Evolutionary conservation across 2,113 vertebrate species (phyloP).

Genomic region (Hiodon tergisus): DNA sequence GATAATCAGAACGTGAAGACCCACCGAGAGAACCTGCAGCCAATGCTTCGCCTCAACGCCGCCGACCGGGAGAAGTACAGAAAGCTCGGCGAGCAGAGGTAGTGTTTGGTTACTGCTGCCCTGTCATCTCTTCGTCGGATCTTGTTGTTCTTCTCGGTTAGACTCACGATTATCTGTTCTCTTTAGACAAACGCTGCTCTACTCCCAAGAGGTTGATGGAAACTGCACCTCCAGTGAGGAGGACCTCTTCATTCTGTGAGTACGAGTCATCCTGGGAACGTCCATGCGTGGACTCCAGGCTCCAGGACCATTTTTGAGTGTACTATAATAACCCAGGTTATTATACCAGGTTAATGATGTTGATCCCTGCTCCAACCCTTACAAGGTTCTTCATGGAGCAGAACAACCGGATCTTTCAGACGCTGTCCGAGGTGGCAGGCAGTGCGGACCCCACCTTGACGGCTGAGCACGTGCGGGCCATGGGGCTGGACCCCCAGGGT

Average conservation of each 20-base stretch:
- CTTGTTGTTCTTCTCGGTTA: constrained; percentile 9
- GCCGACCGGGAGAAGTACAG: constrained; percentile 90
- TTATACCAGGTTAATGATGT: not conserved
- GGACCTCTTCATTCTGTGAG: constrained; percentile 97
- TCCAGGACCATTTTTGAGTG: not conserved
- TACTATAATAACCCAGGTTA: not conserved
- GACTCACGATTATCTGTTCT: constrained; percentile 16
- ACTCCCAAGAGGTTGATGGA: constrained; percentile 88
- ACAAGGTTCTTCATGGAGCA: constrained; percentile 96
- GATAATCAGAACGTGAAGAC: constrained; percentile 99
- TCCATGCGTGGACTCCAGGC: not conserved
- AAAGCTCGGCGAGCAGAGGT: constrained; percentile 95
- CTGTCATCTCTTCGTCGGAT: not conserved
- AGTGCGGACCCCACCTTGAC: constrained; percentile 88
- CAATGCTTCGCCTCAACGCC: constrained; percentile 81
- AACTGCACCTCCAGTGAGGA: constrained; percentile 88
- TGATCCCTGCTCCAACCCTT: constrained; percentile 15
- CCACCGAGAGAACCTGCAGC: constrained; percentile 77
- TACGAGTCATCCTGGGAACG: constrained; percentile 35
- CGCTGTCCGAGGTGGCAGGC: constrained; percentile 78
- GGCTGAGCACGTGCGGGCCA: constrained; percentile 83
- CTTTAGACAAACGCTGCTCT: constrained; percentile 86
- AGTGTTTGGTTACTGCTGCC: constrained; percentile 15
- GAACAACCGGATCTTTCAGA: constrained; percentile 97
- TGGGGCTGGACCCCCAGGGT: constrained; percentile 92